These are phyloP conservation scores for Meloidogyne floridensis DNA, from an alignment of 1,140 invertebrate genomes.

Conservation along the genomic window DNA sequence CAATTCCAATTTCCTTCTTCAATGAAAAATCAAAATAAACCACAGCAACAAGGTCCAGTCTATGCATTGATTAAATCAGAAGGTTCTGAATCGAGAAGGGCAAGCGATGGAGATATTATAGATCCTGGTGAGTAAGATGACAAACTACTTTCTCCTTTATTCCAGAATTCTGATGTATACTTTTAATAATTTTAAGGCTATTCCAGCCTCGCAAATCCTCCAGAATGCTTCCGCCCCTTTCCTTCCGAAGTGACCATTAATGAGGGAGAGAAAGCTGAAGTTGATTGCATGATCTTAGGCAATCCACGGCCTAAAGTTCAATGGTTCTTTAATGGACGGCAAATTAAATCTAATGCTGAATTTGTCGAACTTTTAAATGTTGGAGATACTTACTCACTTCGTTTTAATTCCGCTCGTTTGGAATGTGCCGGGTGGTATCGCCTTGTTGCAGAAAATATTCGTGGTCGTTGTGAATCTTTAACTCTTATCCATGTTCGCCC, in stretches of 20 bases:
- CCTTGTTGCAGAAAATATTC: slow-evolving; percentile 68
- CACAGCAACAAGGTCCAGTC: slow-evolving; percentile 8
- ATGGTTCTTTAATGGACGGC: slow-evolving; percentile 69
- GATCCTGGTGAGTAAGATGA: slow-evolving; percentile 20
- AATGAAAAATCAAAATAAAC: not conserved
- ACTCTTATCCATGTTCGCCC: slow-evolving; percentile 60
- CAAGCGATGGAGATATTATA: slow-evolving; percentile 20
- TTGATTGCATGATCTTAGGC: slow-evolving; percentile 68
- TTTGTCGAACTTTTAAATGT: slow-evolving; percentile 66
- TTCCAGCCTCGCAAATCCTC: slow-evolving; percentile 52
- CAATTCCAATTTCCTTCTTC: not conserved
- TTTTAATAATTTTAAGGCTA: slow-evolving; percentile 40
- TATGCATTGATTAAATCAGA: slow-evolving; percentile 31
- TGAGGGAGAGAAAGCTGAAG: slow-evolving; percentile 67
- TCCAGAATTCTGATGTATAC: not conserved
- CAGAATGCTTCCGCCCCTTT: slow-evolving; percentile 63
- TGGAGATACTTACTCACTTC: slow-evolving; percentile 66
- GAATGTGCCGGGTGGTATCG: slow-evolving; percentile 64
- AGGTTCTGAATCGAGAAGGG: slow-evolving; percentile 17
- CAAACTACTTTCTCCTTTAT: not conserved
- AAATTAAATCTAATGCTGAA: slow-evolving; percentile 62
- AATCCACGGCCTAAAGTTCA: slow-evolving; percentile 69
- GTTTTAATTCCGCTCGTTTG: slow-evolving; percentile 52
- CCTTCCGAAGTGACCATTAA: slow-evolving; percentile 65
- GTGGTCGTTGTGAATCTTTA: slow-evolving; percentile 67